Percentiles rank a stretch among this genome's conserved stretches.
Conservation (phyloP, 2,888 invertebrate genomes). For the Esperia sulphurella region DNA sequence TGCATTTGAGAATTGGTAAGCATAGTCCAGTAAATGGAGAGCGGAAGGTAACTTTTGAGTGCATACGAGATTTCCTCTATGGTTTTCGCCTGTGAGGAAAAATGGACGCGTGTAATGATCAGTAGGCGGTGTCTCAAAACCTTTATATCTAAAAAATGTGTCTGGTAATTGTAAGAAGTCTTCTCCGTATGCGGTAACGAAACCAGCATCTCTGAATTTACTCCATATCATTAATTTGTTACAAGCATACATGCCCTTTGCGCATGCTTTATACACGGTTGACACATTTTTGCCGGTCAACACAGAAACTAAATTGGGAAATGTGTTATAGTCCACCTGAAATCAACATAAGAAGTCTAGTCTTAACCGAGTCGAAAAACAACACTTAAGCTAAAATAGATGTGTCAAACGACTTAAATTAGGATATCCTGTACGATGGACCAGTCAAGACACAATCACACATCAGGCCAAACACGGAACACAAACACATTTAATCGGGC, state of each 20-base stretch:
- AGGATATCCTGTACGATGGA: neutral
- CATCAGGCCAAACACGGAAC: no score
- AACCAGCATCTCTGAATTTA: conserved; percentile 82
- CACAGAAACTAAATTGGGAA: conserved; percentile 91
- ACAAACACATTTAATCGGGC: no score
- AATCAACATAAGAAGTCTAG: conserved; percentile 12
- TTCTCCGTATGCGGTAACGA: conserved; percentile 88
- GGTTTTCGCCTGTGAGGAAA: conserved; percentile 80
- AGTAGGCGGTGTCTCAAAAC: conserved; percentile 86
- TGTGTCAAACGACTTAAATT: no score
- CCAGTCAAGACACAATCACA: no score
- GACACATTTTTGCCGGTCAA: conserved; percentile 83
- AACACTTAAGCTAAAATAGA: no score
- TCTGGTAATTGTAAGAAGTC: conserved; percentile 82
- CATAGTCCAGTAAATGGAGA: conserved; percentile 83
- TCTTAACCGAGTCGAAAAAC: no score
- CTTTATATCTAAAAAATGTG: conserved; percentile 78
- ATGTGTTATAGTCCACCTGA: conserved; percentile 91
- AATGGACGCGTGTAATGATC: conserved; percentile 90
- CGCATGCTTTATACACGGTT: conserved; percentile 67
- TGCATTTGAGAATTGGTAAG: conserved; percentile 79
- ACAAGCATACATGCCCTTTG: conserved; percentile 75
- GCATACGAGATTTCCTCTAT: conserved; percentile 55
- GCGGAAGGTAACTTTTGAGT: conserved; percentile 74
- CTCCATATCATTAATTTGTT: conserved; percentile 88